A percentile compares a stretch with the other conserved stretches of the same genome.
Evolutionary conservation across 2,797 vertebrate genomes (phyloP).

Genomic region (Esox lucius): DNA sequence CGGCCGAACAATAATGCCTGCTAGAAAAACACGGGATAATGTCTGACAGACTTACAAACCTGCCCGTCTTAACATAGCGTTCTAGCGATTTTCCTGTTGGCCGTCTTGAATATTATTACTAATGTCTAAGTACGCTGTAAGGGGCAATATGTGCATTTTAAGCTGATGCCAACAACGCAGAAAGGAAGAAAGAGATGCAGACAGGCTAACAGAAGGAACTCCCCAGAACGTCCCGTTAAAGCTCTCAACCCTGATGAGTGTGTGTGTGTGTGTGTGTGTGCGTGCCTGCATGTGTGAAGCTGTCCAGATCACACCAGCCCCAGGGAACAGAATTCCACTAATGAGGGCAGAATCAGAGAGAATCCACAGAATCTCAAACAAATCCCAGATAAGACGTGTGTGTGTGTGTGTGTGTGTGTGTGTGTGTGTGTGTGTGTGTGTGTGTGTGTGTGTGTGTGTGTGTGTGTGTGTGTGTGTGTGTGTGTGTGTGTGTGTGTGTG

Average conservation of each 20-base stretch:
- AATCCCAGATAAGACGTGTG: conserved; percentile 61
- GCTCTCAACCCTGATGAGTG: conserved; percentile 21
- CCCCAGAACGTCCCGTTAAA: neutral
- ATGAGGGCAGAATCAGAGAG: conserved; percentile 20
- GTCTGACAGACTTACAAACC: too few relatives aligned
- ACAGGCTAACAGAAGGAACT: neutral
- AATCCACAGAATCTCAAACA: conserved; percentile 64
- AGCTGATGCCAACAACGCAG: too few relatives aligned
- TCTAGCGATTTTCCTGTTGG: too few relatives aligned
- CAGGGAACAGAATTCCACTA: neutral
- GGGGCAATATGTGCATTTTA: too few relatives aligned
- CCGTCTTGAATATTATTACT: too few relatives aligned
- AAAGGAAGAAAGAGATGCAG: neutral
- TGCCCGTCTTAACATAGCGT: too few relatives aligned
- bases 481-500: conserved; percentile 10
- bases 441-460: neutral
- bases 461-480: conserved; percentile 7
- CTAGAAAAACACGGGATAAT: too few relatives aligned
- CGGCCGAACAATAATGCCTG: too few relatives aligned
- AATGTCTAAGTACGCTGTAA: too few relatives aligned
- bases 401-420: conserved; percentile 2
- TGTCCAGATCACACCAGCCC: conserved; percentile 1
- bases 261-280: conserved; percentile 5
- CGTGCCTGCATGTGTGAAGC: conserved; percentile 11
- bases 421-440: too few relatives aligned